Percentiles rank a stretch among this genome's conserved stretches.
Conservation (phyloP, 2,113 vertebrate genomes). For the Damaliscus lunatus region DNA sequence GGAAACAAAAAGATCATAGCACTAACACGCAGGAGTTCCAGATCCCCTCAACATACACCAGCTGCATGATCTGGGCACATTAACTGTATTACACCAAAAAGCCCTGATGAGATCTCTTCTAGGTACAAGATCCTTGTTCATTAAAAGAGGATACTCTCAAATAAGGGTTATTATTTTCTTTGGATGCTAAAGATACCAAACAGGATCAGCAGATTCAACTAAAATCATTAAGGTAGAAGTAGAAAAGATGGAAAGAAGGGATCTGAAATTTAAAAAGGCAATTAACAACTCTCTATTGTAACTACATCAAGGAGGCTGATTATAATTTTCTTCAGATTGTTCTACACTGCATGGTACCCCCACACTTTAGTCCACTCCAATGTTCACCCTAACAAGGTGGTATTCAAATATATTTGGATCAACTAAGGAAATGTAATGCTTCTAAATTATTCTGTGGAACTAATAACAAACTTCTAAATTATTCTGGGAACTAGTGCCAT, state of each 20-base stretch:
- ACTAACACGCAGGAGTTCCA: not conserved
- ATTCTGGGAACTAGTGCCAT: not conserved
- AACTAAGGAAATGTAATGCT: conserved; percentile 9
- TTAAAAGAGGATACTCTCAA: not conserved
- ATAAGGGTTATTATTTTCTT: not conserved
- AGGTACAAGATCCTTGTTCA: not conserved
- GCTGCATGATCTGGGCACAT: not conserved
- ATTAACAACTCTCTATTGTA: not conserved
- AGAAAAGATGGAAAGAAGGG: not conserved
- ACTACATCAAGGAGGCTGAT: not conserved
- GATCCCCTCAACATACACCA: not conserved
- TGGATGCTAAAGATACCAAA: not conserved
- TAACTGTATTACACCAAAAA: not conserved
- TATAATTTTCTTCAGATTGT: not conserved
- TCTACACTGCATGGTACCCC: not conserved
- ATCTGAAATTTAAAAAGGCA: not conserved
- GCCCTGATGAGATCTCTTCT: not conserved
- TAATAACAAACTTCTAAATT: not conserved
- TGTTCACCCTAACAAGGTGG: not conserved
- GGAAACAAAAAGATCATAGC: not conserved
- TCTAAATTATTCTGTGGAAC: conserved; percentile 5
- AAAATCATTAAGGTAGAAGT: not conserved
- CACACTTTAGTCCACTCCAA: not conserved
- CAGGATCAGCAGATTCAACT: not conserved
- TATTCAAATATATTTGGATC: not conserved